A percentile compares a stretch with the other conserved stretches of the same genome.
Evolutionary conservation across 1,140 invertebrate genomes (phyloP).

Genomic region (Cherax destructor): DNA sequence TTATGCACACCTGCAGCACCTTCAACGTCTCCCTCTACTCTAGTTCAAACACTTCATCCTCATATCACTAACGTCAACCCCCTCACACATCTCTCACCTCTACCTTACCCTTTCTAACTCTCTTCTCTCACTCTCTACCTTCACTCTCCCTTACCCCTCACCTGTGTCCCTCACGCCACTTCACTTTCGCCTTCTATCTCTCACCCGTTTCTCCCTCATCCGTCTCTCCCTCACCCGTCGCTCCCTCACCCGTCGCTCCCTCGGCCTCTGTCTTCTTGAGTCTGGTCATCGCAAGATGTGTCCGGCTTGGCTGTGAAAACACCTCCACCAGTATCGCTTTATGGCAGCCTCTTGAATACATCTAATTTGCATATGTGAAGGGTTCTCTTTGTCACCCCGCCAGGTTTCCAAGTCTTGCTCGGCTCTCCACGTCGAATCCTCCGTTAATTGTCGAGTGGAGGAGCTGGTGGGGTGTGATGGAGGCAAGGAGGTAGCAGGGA

Average conservation of each 20-base stretch:
- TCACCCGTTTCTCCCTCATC: background rate
- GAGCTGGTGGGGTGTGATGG: background rate
- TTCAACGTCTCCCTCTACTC: too few relatives aligned
- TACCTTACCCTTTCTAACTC: background rate
- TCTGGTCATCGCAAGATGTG: background rate
- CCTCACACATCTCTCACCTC: background rate
- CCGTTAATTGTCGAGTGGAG: slow-evolving; percentile 62
- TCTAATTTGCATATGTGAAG: slow-evolving; percentile 66
- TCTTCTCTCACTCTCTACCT: background rate
- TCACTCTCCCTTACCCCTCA: background rate
- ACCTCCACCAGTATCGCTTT: slow-evolving; percentile 56
- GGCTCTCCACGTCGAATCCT: slow-evolving; percentile 33
- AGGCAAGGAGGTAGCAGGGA: background rate
- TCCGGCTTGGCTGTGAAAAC: slow-evolving; percentile 53
- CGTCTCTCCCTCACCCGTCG: background rate
- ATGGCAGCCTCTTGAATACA: slow-evolving; percentile 59
- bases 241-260: background rate
- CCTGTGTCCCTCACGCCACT: background rate
- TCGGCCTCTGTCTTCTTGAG: background rate
- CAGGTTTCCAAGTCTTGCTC: slow-evolving; percentile 54
- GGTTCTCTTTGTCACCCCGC: slow-evolving; percentile 63
- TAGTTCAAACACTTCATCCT: background rate
- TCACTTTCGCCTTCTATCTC: background rate
- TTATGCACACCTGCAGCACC: too few relatives aligned
- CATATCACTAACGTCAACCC: background rate